These are phyloP conservation scores for Cryptocheilus praepositus DNA, from an alignment of 2,888 invertebrate species.

Conservation along the genomic window DNA sequence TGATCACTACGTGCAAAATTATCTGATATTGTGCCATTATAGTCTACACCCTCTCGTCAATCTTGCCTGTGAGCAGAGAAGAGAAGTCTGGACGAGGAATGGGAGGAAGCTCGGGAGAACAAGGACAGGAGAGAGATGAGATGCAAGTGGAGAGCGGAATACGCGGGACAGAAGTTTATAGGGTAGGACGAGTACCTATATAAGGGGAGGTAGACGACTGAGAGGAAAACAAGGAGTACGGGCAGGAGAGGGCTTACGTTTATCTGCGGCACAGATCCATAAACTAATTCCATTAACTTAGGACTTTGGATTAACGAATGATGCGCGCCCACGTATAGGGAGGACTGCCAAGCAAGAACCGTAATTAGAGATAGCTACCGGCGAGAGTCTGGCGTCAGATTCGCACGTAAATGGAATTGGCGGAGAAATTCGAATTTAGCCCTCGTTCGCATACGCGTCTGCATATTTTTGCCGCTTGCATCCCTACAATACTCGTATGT, in stretches of 20 bases:
- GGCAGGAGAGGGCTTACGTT: constrained; percentile 37
- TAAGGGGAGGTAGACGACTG: neutral
- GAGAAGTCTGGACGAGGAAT: constrained; percentile 16
- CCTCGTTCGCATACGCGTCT: neutral
- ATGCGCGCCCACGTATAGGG: constrained; percentile 33
- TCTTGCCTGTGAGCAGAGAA: constrained; percentile 33
- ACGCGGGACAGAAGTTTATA: constrained; percentile 24
- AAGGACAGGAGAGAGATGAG: constrained; percentile 22
- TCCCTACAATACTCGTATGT: neutral
- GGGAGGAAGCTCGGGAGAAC: constrained; percentile 19
- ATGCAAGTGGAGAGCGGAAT: neutral
- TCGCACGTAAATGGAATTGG: constrained; percentile 1
- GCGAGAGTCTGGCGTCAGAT: neutral
- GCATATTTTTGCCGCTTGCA: neutral
- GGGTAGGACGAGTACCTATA: constrained; percentile 17
- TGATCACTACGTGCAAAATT: constrained; percentile 49
- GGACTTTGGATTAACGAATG: constrained; percentile 53
- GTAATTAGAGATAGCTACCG: constrained; percentile 42
- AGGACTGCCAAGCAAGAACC: constrained; percentile 31
- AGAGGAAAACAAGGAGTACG: constrained; percentile 27
- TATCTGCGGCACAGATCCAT: constrained; percentile 52
- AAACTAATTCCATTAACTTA: constrained; percentile 61
- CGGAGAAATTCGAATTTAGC: neutral
- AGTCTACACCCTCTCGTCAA: constrained; percentile 33
- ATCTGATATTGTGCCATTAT: constrained; percentile 50